phyloP scores from a whole-genome alignment of 2,113 vertebrate genomes.

The Potamarius usumacintae region DNA sequence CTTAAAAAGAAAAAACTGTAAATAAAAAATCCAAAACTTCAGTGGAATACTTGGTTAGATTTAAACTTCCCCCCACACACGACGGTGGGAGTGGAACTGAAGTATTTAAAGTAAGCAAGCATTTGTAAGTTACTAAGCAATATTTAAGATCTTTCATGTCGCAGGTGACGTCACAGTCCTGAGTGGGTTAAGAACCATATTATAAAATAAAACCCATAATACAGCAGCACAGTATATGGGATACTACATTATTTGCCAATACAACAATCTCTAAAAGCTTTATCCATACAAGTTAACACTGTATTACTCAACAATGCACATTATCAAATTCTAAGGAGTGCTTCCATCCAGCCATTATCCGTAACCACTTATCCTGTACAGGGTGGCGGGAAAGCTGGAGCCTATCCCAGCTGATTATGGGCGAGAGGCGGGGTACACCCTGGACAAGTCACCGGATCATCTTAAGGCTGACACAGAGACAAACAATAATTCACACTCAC shows the following conservation, averaged over 20 bases:
- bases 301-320: background rate
- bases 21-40: background rate
- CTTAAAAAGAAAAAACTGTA: too few relatives aligned
- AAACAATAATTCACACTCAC: too few relatives aligned
- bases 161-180: background rate
- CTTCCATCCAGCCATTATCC: background rate
- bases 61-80: too few relatives aligned
- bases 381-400: too few relatives aligned
- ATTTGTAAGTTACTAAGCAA: background rate
- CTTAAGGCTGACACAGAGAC: too few relatives aligned
- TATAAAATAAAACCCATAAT: background rate
- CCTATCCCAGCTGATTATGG: too few relatives aligned
- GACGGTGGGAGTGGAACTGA: background rate
- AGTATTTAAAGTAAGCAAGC: background rate
- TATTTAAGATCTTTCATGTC: background rate
- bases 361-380: too few relatives aligned
- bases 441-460: too few relatives aligned
- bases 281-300: background rate
- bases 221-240: background rate
- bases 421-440: too few relatives aligned
- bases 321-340: background rate
- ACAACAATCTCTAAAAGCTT: background rate
- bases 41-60: too few relatives aligned
- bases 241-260: background rate
- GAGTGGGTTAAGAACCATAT: background rate